Conservation (phyloP, 2,113 vertebrate species). For the Cervus canadensis region DNA sequence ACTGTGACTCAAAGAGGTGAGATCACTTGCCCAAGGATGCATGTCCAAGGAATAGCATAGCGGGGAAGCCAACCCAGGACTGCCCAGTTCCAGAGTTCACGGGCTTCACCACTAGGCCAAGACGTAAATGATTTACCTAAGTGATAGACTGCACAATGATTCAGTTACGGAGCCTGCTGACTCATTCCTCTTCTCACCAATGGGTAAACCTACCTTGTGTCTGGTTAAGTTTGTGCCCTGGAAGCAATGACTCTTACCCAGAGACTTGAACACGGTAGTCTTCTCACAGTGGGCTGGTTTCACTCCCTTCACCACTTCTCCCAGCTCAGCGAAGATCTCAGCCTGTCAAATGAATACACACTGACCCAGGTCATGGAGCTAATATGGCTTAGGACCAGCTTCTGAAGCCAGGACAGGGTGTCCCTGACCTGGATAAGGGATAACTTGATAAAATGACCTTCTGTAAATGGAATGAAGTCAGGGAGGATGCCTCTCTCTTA, state of each 20-base stretch:
- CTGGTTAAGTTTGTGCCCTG: slow-evolving; percentile 35
- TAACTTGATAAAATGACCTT: background rate
- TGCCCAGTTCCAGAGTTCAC: background rate
- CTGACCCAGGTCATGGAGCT: background rate
- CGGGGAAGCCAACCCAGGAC: background rate
- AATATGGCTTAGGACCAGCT: background rate
- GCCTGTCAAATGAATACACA: slow-evolving; percentile 80
- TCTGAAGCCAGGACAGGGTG: background rate
- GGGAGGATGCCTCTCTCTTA: background rate
- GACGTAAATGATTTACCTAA: slow-evolving; percentile 13
- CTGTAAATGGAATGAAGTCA: background rate
- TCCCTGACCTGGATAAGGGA: background rate
- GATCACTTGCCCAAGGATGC: background rate
- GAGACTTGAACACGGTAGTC: slow-evolving; percentile 96
- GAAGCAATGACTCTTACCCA: slow-evolving; percentile 84
- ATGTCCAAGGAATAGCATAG: background rate
- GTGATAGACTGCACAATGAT: background rate
- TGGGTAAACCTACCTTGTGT: background rate
- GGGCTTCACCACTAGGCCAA: background rate
- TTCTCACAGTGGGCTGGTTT: slow-evolving; percentile 88
- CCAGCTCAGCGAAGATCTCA: slow-evolving; percentile 92
- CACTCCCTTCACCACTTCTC: slow-evolving; percentile 90
- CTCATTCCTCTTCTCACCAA: background rate
- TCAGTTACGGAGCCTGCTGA: background rate
- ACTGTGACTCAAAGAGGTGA: background rate